These are phyloP conservation scores for Xyrichtys novacula DNA, from an alignment of 2,797 vertebrate species.

Conservation along the genomic window DNA sequence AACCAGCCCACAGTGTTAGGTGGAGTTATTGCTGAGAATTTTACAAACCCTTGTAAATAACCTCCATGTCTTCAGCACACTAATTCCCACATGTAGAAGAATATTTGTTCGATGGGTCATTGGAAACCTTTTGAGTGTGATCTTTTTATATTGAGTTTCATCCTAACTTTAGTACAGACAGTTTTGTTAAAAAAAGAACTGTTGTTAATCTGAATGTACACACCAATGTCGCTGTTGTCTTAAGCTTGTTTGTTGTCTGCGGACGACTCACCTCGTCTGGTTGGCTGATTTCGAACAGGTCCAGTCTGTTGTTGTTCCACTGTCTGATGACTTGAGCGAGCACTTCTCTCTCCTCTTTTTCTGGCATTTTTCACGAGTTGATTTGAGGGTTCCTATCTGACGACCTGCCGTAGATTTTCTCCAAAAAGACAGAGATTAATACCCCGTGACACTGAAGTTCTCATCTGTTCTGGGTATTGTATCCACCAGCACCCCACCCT, in stretches of 20 bases:
- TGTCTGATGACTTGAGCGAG: constrained; percentile 89
- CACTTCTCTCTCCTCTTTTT: constrained; percentile 86
- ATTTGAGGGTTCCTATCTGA: constrained; percentile 8
- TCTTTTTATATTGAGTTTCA: not conserved
- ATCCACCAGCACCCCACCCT: constrained; percentile 10
- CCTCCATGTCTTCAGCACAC: too few relatives aligned
- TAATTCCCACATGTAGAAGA: too few relatives aligned
- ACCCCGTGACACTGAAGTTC: not conserved
- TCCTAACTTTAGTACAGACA: not conserved
- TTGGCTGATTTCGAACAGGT: constrained; percentile 93
- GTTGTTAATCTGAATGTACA: not conserved
- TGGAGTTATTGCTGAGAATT: too few relatives aligned
- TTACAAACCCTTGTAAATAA: too few relatives aligned
- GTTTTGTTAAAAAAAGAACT: not conserved
- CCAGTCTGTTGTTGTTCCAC: constrained; percentile 93
- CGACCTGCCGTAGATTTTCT: constrained; percentile 5
- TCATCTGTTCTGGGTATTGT: not conserved
- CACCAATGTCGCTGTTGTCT: not conserved
- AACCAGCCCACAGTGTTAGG: too few relatives aligned
- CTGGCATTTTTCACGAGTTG: constrained; percentile 61
- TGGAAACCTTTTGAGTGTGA: not conserved
- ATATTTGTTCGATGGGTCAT: too few relatives aligned
- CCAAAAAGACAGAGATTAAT: constrained; percentile 3
- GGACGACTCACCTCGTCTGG: constrained; percentile 88
- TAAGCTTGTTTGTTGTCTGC: constrained; percentile 2